These are phyloP conservation scores for Strongylocentrotus purpuratus DNA, from an alignment of 35 echinoderm and acorn worm species.

Conservation along the genomic window DNA sequence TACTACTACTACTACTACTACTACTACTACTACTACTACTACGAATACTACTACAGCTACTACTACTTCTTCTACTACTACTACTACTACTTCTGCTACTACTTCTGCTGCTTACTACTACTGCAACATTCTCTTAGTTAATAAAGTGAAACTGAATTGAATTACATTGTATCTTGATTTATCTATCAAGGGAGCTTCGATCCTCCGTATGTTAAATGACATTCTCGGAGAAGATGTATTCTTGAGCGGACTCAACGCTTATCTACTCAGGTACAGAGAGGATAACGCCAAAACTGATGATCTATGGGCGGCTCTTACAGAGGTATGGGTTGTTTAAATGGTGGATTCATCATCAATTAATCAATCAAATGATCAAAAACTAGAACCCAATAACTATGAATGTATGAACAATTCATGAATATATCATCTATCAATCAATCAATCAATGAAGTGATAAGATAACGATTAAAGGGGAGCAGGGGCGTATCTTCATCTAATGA, in stretches of 20 bases:
- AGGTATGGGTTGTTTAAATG: constrained; percentile 21
- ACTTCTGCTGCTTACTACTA: not conserved
- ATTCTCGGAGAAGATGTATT: constrained; percentile 87
- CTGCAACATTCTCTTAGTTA: not conserved
- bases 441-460: no score
- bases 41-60: no score
- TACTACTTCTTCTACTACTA: not conserved
- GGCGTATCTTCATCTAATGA: no score
- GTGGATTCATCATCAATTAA: not conserved
- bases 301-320: constrained; percentile 77
- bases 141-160: no score
- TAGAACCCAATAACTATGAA: no score
- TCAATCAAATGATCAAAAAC: not conserved
- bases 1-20: not conserved
- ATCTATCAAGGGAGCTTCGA: constrained; percentile 77
- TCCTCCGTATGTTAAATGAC: constrained; percentile 90
- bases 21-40: not conserved
- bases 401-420: no score
- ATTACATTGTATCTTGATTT: no score
- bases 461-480: no score
- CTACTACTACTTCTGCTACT: not conserved
- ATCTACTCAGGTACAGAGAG: constrained; percentile 58
- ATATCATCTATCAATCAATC: no score
- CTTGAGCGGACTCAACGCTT: constrained; percentile 61
- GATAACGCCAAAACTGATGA: constrained; percentile 84